Conservation (phyloP, 2,888 invertebrate genomes). For the Galerucella calmariensis region DNA sequence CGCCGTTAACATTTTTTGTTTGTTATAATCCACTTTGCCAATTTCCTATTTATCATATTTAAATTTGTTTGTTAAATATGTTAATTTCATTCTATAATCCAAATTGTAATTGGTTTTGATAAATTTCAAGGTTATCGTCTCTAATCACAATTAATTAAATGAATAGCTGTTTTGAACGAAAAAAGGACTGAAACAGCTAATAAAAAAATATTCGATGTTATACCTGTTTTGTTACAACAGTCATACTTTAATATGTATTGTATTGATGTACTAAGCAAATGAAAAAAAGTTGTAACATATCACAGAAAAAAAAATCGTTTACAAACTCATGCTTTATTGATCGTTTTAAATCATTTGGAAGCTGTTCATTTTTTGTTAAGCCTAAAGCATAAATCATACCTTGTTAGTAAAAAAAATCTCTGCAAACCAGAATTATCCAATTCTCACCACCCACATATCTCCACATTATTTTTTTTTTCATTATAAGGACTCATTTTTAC, state of each 20-base stretch:
- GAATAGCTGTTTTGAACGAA: not conserved
- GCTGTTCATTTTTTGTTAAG: too few relatives aligned
- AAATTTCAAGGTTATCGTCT: not conserved
- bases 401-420: too few relatives aligned
- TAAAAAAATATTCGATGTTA: not conserved
- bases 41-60: not conserved
- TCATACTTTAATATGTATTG: not conserved
- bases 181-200: constrained; percentile 1
- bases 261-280: not conserved
- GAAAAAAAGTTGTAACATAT: constrained; percentile 16
- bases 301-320: not conserved
- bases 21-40: too few relatives aligned
- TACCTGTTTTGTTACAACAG: constrained; percentile 7
- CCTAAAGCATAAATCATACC: too few relatives aligned
- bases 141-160: not conserved
- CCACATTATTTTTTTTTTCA: too few relatives aligned
- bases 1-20: too few relatives aligned
- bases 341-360: too few relatives aligned
- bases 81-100: too few relatives aligned
- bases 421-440: too few relatives aligned
- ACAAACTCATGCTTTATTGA: not conserved
- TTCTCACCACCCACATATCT: too few relatives aligned
- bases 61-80: not conserved
- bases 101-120: too few relatives aligned
- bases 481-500: too few relatives aligned